Conservation (phyloP, 2,797 vertebrate species). For the Tragelaphus eurycerus region DNA sequence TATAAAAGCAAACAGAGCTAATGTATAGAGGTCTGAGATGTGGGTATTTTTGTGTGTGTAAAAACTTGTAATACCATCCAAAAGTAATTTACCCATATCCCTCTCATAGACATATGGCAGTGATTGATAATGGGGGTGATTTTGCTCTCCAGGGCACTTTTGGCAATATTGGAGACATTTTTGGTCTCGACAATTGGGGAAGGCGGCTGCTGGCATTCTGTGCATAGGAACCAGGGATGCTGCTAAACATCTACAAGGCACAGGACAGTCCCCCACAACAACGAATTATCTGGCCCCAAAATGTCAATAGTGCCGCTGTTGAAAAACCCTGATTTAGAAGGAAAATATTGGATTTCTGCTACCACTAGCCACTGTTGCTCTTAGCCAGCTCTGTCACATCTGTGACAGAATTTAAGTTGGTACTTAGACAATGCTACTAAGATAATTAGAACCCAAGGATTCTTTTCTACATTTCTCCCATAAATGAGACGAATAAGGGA, state of each 20-base stretch:
- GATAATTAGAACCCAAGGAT: constrained; percentile 24
- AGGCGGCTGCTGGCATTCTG: background rate
- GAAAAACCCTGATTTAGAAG: background rate
- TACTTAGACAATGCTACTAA: constrained; percentile 11
- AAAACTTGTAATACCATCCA: background rate
- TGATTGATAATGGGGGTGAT: background rate
- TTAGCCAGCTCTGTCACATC: background rate
- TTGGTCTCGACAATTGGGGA: background rate
- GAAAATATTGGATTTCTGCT: constrained; percentile 3
- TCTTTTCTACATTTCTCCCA: constrained; percentile 20
- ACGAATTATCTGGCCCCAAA: background rate
- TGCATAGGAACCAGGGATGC: background rate
- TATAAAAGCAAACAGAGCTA: constrained; percentile 18
- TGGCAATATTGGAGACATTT: background rate
- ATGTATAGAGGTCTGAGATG: background rate
- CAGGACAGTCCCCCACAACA: background rate
- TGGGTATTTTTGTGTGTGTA: background rate
- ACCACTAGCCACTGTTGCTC: background rate
- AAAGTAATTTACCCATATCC: background rate
- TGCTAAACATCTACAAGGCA: background rate
- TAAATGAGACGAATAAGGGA: constrained; percentile 1
- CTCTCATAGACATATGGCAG: background rate
- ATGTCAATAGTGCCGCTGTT: background rate
- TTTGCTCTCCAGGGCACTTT: background rate
- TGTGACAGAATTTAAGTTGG: background rate